These are phyloP conservation scores for Hapalemur alaotrensis DNA, from an alignment of 2,797 vertebrate species.

Conservation along the genomic window DNA sequence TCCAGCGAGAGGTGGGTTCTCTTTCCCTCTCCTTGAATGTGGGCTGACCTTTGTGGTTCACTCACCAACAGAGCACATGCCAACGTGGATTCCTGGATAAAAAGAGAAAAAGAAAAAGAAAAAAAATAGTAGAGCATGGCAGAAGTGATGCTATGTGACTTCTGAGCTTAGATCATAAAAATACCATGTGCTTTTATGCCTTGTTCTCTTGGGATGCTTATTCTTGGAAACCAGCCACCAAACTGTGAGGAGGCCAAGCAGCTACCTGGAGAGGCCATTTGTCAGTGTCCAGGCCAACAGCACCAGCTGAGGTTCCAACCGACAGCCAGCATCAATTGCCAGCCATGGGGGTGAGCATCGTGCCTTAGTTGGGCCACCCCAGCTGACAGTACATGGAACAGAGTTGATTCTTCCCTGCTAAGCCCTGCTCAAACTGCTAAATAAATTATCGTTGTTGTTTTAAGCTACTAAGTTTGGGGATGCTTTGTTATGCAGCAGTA, in stretches of 20 bases:
- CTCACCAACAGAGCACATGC: background rate
- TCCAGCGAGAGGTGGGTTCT: background rate
- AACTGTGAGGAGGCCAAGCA: background rate
- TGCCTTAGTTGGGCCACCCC: background rate
- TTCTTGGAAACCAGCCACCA: slow-evolving; percentile 31
- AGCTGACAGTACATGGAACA: background rate
- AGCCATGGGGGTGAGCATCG: background rate
- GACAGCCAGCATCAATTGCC: background rate
- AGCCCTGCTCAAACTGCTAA: slow-evolving; percentile 21
- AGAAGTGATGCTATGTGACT: background rate
- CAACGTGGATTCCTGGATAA: too few relatives aligned
- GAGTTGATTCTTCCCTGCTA: slow-evolving; percentile 1
- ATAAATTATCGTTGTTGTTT: slow-evolving; percentile 41
- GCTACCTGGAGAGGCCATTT: background rate
- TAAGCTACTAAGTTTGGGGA: background rate
- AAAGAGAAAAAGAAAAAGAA: too few relatives aligned
- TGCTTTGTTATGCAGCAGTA: slow-evolving; percentile 10
- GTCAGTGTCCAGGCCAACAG: slow-evolving; percentile 16
- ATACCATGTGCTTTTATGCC: background rate
- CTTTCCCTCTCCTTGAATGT: slow-evolving; percentile 1
- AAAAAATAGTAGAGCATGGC: background rate
- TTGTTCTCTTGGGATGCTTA: background rate
- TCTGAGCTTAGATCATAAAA: slow-evolving; percentile 33
- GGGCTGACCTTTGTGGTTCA: background rate
- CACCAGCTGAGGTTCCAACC: background rate